Percentiles rank a stretch among this genome's conserved stretches.
Evolutionary conservation across 2,113 vertebrate genomes (phyloP).

Genomic region (Microtus pennsylvanicus): DNA sequence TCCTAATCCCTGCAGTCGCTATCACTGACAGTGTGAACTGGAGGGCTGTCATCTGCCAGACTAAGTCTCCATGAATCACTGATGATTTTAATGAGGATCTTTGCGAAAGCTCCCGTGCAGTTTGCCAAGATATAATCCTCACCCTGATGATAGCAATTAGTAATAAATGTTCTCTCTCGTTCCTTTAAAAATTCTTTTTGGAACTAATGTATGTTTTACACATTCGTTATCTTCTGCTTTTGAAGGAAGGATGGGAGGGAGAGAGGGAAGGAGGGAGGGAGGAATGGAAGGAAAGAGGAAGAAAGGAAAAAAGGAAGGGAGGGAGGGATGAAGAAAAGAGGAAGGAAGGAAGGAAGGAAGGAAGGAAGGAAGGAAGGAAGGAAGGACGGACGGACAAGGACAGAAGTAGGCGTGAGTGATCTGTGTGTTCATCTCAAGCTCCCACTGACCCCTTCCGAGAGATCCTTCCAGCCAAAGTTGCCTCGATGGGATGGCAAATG

Average conservation of each 20-base stretch:
- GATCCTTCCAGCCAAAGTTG: background rate
- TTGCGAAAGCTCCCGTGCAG: conserved; percentile 29
- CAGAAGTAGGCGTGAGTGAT: background rate
- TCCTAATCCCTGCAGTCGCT: background rate
- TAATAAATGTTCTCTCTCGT: conserved; percentile 41
- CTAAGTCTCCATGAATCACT: conserved; percentile 42
- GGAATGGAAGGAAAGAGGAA: too few species aligned
- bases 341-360: too few species aligned
- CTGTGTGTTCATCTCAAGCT: conserved; percentile 11
- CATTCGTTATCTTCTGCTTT: background rate
- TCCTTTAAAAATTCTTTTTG: conserved; percentile 42
- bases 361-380: too few species aligned
- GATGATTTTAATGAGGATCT: conserved; percentile 66
- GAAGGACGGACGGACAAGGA: too few species aligned
- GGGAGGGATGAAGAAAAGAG: background rate
- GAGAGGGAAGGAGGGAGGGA: too few species aligned
- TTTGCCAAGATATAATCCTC: conserved; percentile 63
- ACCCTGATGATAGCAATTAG: conserved; percentile 64
- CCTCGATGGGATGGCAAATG: background rate
- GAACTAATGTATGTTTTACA: conserved; percentile 47
- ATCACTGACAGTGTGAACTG: background rate
- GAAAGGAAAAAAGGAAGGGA: too few species aligned
- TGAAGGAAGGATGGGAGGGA: too few species aligned
- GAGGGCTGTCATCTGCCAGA: conserved; percentile 49
- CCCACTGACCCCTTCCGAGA: background rate